Evolutionary conservation across 2,113 vertebrate genomes (phyloP).

Genomic region (Nestor notabilis): DNA sequence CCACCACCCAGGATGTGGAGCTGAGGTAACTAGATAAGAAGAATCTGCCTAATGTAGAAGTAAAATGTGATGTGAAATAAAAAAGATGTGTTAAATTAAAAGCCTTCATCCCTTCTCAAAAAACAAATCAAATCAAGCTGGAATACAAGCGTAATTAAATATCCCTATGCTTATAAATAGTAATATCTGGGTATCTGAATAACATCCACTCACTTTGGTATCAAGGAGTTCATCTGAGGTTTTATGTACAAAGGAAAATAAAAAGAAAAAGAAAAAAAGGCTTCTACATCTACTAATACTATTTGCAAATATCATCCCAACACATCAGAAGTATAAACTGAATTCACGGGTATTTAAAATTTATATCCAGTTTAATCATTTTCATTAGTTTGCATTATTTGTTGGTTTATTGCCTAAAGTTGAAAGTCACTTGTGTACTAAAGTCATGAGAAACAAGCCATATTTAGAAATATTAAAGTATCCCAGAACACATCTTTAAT

Average conservation of each 20-base stretch:
- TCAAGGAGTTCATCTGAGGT: neutral
- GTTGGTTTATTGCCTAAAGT: neutral
- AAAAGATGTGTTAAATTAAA: neutral
- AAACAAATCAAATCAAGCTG: neutral
- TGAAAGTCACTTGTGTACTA: neutral
- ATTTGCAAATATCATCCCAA: neutral
- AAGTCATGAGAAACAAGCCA: constrained; percentile 20
- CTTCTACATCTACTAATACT: neutral
- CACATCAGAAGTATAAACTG: neutral
- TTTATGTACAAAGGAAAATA: neutral
- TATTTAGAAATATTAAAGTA: constrained; percentile 9
- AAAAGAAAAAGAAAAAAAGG: neutral
- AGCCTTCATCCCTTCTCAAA: neutral
- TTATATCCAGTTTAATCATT: neutral
- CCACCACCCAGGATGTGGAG: neutral
- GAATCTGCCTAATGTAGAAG: neutral
- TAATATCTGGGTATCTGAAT: neutral
- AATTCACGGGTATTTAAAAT: neutral
- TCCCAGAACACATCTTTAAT: neutral
- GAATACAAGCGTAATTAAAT: neutral
- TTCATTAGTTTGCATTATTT: neutral
- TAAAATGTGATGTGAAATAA: neutral
- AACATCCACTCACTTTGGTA: neutral
- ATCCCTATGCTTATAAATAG: neutral
- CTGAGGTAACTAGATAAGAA: neutral